Evolutionary conservation across 1,140 invertebrate genomes (phyloP).

Genomic region (Drosophila murphyi): DNA sequence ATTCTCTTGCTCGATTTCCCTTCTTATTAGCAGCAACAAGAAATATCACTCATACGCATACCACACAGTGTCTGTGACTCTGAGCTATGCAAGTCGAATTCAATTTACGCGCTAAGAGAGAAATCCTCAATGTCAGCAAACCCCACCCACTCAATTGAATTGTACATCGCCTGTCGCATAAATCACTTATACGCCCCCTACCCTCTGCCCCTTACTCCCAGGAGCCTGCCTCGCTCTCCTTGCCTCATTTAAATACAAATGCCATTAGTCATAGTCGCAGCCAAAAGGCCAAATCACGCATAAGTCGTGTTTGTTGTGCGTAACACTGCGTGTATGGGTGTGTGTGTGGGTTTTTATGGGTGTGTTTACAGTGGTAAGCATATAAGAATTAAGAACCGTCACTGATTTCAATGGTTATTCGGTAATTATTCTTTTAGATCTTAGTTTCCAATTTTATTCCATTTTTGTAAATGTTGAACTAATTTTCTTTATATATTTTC

Average conservation of each 20-base stretch:
- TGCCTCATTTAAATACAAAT: slow-evolving; percentile 71
- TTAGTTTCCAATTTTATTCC: no score
- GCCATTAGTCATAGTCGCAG: slow-evolving; percentile 62
- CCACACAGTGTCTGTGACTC: not conserved
- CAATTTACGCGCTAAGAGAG: slow-evolving; percentile 47
- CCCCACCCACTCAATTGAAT: slow-evolving; percentile 11
- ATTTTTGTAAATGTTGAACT: no score
- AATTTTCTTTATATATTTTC: no score
- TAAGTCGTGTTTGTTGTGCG: slow-evolving; percentile 12
- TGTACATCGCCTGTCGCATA: slow-evolving; percentile 32
- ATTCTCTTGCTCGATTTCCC: not conserved
- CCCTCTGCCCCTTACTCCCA: not conserved
- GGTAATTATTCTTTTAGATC: no score
- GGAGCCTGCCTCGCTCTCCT: not conserved
- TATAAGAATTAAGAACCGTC: not conserved
- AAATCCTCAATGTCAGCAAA: slow-evolving; percentile 3
- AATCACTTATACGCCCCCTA: slow-evolving; percentile 34
- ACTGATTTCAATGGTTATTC: no score
- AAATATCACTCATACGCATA: slow-evolving; percentile 26
- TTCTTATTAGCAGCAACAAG: not conserved
- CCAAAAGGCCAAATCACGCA: slow-evolving; percentile 54
- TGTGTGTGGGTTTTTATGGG: not conserved
- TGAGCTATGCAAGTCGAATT: slow-evolving; percentile 55
- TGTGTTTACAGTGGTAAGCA: not conserved
- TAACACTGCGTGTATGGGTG: not conserved